Percentiles rank a stretch among this genome's conserved stretches.
Conservation (phyloP, 2,797 vertebrate genomes). For the Enteromius mattozi region DNA sequence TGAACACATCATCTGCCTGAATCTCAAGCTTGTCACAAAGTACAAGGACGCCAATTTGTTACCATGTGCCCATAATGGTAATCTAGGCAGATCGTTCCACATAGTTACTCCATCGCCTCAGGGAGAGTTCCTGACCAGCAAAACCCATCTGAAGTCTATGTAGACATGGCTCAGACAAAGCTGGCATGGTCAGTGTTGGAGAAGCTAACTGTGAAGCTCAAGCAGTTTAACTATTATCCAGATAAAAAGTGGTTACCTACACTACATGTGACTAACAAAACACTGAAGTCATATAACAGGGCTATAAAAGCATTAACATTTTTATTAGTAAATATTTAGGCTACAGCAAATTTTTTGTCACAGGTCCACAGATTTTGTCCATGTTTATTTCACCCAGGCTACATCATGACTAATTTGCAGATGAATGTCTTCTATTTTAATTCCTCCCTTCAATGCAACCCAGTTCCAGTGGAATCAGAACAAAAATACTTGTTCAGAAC, state of each 20-base stretch:
- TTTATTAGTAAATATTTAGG: background rate
- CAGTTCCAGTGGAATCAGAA: slow-evolving; percentile 3
- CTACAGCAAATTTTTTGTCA: background rate
- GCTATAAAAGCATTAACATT: background rate
- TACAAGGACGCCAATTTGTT: slow-evolving; percentile 54
- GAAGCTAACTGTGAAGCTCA: background rate
- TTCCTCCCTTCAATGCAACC: background rate
- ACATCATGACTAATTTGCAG: slow-evolving; percentile 5
- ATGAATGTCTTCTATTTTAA: slow-evolving; percentile 6
- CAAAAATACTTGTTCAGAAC: background rate
- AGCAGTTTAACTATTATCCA: background rate
- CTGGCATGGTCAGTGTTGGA: background rate
- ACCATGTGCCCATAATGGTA: slow-evolving; percentile 35
- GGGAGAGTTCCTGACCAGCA: slow-evolving; percentile 20
- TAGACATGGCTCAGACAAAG: background rate
- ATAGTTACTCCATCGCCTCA: background rate
- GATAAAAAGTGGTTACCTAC: background rate
- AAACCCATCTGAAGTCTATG: slow-evolving; percentile 5
- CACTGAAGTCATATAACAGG: background rate
- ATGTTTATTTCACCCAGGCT: background rate
- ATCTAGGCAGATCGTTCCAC: slow-evolving; percentile 32
- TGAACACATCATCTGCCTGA: slow-evolving; percentile 45
- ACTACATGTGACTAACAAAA: background rate
- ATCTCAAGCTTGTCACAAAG: slow-evolving; percentile 41
- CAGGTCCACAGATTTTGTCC: background rate